Evolutionary conservation across 2,888 invertebrate genomes (phyloP), one percentile per base, ranked within the genome.

Genomic region (Hemicrepidius hirtus): DNA sequence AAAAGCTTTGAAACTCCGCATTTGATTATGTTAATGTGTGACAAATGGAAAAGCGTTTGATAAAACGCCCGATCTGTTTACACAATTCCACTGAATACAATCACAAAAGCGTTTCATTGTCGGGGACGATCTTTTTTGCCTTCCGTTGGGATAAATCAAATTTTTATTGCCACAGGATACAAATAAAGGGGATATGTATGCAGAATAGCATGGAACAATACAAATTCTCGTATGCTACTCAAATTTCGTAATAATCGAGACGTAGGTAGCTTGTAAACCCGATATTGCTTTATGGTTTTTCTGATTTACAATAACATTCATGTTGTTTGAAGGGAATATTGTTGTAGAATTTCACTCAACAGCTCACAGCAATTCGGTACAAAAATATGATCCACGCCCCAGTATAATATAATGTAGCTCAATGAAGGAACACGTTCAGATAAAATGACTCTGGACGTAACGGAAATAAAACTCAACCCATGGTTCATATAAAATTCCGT

Each of bases 21-120:
- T 57, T 37, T 57, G 57, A 57, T 57, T 57, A 57, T 57, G 57
- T 37, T 37, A 57, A 57, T 57, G 57, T 57, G 57, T 37, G 57
- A 57, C 57, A 57, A 57, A 57, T 57, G 57, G 57, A 57, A 57
- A 57, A 57, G 5, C 37, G 57, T 57, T 57, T 57, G 37, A 57
- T 57, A 37, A 57, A 57, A 57, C 57, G 57, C 57, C 37, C 57
- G 37, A 57, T 57, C 37, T 57, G 57, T 57, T 57, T 57, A 57
- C 57, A 57, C 37, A 40, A 37, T 57, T 20, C n/a, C 13, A n/a
- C 12, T 10, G 37, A 57, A 57, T 37, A 57, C 37, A 57, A 37
- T 40, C 21, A 20, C 18, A 37, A 57, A 20, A 40, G 57, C 57
- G 37, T 57, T 57, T 57, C 20, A 57, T 20, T 40, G 53, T 53